Conservation (phyloP, 2,888 invertebrate species). For the Dasypolia templi region DNA sequence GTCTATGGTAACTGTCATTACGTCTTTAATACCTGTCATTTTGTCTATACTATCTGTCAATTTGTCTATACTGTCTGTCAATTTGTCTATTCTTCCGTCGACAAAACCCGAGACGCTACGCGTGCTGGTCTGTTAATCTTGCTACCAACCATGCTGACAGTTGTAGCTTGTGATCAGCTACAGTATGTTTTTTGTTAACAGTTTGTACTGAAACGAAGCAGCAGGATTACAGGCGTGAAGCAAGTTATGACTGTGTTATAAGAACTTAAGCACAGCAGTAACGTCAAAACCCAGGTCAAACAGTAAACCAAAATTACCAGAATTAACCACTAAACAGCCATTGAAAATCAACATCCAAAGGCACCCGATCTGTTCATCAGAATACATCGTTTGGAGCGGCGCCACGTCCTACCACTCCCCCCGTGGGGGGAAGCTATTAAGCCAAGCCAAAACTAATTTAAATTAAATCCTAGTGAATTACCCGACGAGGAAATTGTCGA, state of each 20-base stretch:
- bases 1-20: too few relatives aligned
- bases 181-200: neutral
- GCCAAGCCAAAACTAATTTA: conserved; percentile 96
- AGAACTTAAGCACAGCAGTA: too few relatives aligned
- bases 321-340: conserved; percentile 41
- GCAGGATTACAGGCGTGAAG: neutral
- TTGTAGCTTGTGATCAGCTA: neutral
- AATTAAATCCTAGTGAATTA: conserved; percentile 94
- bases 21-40: too few relatives aligned
- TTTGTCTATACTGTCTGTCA: too few relatives aligned
- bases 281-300: neutral
- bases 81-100: too few relatives aligned
- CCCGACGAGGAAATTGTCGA: conserved; percentile 91
- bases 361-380: conserved; percentile 71
- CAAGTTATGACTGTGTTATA: too few relatives aligned
- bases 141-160: neutral
- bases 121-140: neutral
- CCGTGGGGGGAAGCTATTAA: conserved; percentile 94
- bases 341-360: conserved; percentile 56
- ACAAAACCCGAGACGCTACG: too few relatives aligned
- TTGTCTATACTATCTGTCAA: too few relatives aligned
- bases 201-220: neutral
- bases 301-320: neutral
- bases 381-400: conserved; percentile 80
- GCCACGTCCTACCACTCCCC: conserved; percentile 77